A percentile compares a stretch with the other conserved stretches of the same genome.
Conservation (phyloP, 2,888 invertebrate species). For the Diarsia brunnea region DNA sequence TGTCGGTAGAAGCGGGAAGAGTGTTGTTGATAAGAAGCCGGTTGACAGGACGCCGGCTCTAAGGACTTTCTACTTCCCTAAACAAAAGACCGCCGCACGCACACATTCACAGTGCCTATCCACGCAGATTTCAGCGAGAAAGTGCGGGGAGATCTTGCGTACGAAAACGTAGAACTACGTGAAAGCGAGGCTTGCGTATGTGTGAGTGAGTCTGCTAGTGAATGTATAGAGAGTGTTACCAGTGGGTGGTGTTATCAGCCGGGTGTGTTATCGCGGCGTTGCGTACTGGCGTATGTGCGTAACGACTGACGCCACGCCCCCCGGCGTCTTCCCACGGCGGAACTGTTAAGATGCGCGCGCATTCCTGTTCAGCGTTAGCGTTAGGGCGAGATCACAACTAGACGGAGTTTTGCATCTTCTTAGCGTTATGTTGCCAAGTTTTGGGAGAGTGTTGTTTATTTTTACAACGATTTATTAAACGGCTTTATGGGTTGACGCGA, state of each 20-base stretch:
- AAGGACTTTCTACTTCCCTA: not conserved
- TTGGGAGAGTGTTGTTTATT: constrained; percentile 4
- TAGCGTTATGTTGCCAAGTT: constrained; percentile 39
- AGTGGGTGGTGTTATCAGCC: constrained; percentile 56
- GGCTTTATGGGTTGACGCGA: no score
- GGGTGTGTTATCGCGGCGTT: constrained; percentile 81
- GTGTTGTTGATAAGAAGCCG: constrained; percentile 57
- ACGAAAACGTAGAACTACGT: constrained; percentile 12
- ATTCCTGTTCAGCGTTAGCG: constrained; percentile 76
- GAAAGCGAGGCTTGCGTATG: constrained; percentile 15
- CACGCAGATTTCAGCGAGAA: constrained; percentile 29
- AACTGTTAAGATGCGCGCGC: constrained; percentile 87
- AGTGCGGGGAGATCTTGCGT: constrained; percentile 13
- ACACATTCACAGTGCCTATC: not conserved
- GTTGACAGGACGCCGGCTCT: constrained; percentile 35
- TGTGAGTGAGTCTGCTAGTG: constrained; percentile 37
- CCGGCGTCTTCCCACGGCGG: constrained; percentile 80
- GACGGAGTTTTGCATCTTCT: constrained; percentile 60
- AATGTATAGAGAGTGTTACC: constrained; percentile 32
- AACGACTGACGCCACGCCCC: constrained; percentile 85
- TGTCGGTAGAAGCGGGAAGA: constrained; percentile 38
- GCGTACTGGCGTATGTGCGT: constrained; percentile 86
- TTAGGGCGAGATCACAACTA: constrained; percentile 82
- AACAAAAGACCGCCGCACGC: constrained; percentile 3
- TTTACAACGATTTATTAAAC: not conserved